Conservation (phyloP, 2,113 vertebrate species). For the Microtus montanus region DNA sequence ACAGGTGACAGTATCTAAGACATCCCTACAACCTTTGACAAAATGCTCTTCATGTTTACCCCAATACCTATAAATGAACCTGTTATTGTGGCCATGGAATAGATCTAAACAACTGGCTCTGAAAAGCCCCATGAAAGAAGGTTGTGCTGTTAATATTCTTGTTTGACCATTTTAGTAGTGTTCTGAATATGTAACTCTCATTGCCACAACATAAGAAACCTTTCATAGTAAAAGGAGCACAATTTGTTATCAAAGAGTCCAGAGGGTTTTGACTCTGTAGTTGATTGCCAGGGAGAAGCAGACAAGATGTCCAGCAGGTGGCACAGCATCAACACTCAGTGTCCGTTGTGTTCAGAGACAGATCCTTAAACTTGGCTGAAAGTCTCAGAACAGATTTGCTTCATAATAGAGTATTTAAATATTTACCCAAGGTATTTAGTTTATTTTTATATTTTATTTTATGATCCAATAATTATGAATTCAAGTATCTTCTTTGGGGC, state of each 20-base stretch:
- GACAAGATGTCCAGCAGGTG: constrained; percentile 84
- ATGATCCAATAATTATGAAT: neutral
- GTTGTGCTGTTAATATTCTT: neutral
- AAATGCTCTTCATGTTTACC: neutral
- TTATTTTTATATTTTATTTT: constrained; percentile 1
- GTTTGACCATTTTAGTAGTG: neutral
- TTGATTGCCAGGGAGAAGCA: neutral
- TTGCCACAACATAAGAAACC: neutral
- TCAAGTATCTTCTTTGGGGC: neutral
- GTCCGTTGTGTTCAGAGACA: neutral
- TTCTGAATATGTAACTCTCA: neutral
- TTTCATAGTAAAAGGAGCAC: neutral
- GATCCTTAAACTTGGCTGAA: constrained; percentile 40
- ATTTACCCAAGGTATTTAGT: neutral
- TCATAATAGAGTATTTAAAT: neutral
- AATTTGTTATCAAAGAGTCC: neutral
- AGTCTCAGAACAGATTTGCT: neutral
- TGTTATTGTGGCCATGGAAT: neutral
- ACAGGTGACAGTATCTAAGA: neutral
- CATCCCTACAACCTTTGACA: neutral
- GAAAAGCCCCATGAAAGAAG: neutral
- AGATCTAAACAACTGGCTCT: neutral
- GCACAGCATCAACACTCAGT: constrained; percentile 82
- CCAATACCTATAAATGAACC: neutral
- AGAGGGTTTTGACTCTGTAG: neutral